Base-by-base conservation (phyloP, 2,797 vertebrate species). In the Iguana delicatissima region DNA sequence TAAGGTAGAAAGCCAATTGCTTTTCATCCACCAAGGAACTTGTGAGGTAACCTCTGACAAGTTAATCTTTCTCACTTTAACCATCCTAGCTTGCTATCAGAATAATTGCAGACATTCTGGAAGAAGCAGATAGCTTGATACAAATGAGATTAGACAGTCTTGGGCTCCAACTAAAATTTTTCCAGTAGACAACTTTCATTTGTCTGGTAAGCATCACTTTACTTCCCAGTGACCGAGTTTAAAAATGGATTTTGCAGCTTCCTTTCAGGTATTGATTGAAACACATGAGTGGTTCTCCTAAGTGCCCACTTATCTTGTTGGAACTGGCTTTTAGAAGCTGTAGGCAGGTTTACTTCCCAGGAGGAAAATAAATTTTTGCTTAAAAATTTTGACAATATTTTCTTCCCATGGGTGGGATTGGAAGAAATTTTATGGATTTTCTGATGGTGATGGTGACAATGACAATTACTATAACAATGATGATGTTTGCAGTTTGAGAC, bases 191-290 rank as follows among this genome's bases (percentile, higher is more conserved):
- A 74, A 50, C 6, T 38, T 89, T 92, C 90, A 13, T 87, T 46
- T 88, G 0, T 85, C 85, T 77, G 76, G 89, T 92, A 87, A 76
- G 84, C 86, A 84, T 57, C 84, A 79, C 73, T 93, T 89, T 93
- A 90, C 94, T 92, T 95, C 84, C 87, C 84, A 85, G 6, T 95
- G 93, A 91, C 93, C 93, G 88, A 80, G 93, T 95, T 94, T 89
- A 93, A 92, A 46, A 93, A 92, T 4, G 85, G 89, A 74, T 89
- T 81, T 67, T 87, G 50, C 73, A 84, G 91, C 69, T 93, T 93
- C 84, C 0, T 86, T 93, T 93, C 13, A 80, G 91, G 82, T 93
- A 93, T 90, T 80, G 94, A 96, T 93, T 92, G 90, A 59, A 12
- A 64, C 1, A 0, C 72, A 20, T 24, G 88, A 57, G 84, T 81